Percentiles rank a stretch among this genome's conserved stretches.
phyloP scores from a whole-genome alignment of 1,140 invertebrate genomes.

The Polypedilum pembai region DNA sequence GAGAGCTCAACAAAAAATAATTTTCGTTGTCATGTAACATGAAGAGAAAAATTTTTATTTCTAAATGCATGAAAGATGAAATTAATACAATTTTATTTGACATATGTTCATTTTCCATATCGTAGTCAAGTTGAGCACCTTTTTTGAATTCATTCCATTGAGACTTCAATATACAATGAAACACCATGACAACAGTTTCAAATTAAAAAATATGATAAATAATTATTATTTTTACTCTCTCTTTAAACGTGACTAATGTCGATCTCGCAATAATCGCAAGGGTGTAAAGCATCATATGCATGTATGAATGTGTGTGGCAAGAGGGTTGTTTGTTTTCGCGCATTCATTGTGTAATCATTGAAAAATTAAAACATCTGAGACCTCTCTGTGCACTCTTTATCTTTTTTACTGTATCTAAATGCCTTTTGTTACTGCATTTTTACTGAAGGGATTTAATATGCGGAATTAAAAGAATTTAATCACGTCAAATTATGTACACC shows the following conservation, averaged over 20 bases:
- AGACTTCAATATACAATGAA: not conserved
- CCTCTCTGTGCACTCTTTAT: not conserved
- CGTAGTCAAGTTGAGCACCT: no score
- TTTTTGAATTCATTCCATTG: not conserved
- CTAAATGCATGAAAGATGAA: not conserved
- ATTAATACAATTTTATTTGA: constrained; percentile 13
- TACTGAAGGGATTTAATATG: constrained; percentile 26
- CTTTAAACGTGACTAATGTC: constrained; percentile 24
- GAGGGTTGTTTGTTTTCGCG: constrained; percentile 28
- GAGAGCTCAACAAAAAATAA: no score
- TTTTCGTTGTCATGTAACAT: constrained; percentile 3
- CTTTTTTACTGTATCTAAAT: no score
- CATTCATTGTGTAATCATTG: constrained; percentile 28
- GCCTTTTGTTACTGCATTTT: not conserved
- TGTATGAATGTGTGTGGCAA: not conserved
- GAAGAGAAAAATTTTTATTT: not conserved
- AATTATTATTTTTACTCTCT: not conserved
- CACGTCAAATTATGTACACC: constrained; percentile 20
- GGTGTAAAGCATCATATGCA: not conserved
- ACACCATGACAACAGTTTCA: not conserved
- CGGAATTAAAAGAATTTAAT: constrained; percentile 26
- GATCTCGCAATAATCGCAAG: not conserved
- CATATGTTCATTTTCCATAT: not conserved
- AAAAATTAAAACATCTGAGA: constrained; percentile 26
- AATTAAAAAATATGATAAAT: not conserved